phyloP scores from a whole-genome alignment of 1,140 invertebrate genomes.

The Zophobas morio region DNA sequence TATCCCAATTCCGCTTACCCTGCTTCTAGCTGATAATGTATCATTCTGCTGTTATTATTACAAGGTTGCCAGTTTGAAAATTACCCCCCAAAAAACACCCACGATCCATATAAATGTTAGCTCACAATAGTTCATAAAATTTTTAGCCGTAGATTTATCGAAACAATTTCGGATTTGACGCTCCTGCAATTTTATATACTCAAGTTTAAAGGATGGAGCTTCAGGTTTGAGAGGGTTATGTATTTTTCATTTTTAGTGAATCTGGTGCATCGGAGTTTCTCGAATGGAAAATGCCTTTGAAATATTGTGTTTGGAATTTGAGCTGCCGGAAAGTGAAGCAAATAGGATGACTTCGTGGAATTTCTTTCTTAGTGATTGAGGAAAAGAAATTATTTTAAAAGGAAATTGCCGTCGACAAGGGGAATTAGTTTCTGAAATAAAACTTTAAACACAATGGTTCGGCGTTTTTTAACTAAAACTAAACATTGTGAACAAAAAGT shows the following conservation, averaged over 20 bases:
- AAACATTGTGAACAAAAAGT: no score
- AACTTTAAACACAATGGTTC: no score
- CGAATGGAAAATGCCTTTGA: neutral
- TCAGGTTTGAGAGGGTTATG: slow-evolving; percentile 20
- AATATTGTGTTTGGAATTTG: neutral
- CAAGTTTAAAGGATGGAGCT: slow-evolving; percentile 2
- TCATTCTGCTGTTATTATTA: slow-evolving; percentile 25
- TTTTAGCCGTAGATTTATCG: slow-evolving; percentile 6
- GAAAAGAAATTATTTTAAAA: no score
- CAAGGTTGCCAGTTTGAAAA: slow-evolving; percentile 26
- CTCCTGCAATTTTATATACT: slow-evolving; percentile 10
- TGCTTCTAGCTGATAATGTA: slow-evolving; percentile 30
- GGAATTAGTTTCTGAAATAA: no score
- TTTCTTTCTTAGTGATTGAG: no score
- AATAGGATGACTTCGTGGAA: neutral
- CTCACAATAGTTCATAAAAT: slow-evolving; percentile 3
- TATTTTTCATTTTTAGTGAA: slow-evolving; percentile 7
- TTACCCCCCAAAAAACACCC: neutral
- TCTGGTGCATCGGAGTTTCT: neutral
- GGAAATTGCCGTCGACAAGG: no score
- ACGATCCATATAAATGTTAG: neutral
- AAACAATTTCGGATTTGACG: slow-evolving; percentile 28
- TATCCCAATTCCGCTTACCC: slow-evolving; percentile 23
- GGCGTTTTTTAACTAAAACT: no score
- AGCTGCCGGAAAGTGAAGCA: neutral